Conservation (phyloP, 2,113 vertebrate genomes). For the Neoarius graeffei region DNA sequence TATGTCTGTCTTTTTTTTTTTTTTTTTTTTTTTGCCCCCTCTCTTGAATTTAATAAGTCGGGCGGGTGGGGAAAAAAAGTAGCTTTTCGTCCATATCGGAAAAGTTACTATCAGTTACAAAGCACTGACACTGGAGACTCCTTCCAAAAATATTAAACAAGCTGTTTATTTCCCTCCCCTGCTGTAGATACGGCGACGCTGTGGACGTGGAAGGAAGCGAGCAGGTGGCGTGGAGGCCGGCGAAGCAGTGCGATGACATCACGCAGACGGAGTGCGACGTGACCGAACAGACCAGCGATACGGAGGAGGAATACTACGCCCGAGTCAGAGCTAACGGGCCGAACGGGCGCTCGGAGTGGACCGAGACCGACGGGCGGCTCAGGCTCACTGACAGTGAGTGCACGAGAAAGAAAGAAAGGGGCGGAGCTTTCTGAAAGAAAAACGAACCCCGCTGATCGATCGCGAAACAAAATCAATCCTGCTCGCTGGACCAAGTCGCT, state of each 20-base stretch:
- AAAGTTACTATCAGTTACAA: too few species aligned
- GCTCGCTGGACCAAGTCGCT: background rate
- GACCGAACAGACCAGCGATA: slow-evolving; percentile 78
- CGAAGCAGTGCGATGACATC: slow-evolving; percentile 74
- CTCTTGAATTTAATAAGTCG: too few species aligned
- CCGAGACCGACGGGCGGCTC: slow-evolving; percentile 74
- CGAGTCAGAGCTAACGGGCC: slow-evolving; percentile 74
- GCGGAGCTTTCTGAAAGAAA: background rate
- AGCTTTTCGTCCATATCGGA: too few species aligned
- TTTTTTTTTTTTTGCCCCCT: too few species aligned
- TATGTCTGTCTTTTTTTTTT: too few species aligned
- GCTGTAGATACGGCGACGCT: slow-evolving; percentile 80
- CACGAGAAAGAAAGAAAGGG: background rate
- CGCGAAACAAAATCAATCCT: background rate
- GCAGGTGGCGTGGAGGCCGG: slow-evolving; percentile 74
- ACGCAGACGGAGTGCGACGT: slow-evolving; percentile 81
- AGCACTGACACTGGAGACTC: background rate
- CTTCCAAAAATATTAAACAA: background rate
- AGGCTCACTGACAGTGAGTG: slow-evolving; percentile 86
- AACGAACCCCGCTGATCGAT: background rate
- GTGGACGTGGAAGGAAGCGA: slow-evolving; percentile 53
- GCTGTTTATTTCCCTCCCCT: background rate
- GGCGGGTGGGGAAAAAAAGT: too few species aligned
- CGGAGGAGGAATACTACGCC: slow-evolving; percentile 76
- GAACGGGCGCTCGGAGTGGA: slow-evolving; percentile 75